phyloP scores from a whole-genome alignment of 1,140 invertebrate genomes.

The Subanguina moxae region DNA sequence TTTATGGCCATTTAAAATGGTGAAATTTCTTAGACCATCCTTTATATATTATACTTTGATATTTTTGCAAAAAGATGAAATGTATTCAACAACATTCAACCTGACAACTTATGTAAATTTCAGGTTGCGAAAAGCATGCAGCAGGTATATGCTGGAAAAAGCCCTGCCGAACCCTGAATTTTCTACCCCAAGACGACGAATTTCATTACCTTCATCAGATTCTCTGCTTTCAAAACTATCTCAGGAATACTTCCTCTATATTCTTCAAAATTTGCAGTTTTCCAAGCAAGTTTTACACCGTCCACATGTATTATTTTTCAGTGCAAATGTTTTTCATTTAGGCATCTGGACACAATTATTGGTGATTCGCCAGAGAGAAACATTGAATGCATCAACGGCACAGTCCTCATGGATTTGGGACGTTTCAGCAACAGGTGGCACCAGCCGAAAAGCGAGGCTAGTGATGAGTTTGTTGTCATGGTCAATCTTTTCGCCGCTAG shows the following conservation, averaged over 20 bases:
- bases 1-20: too few relatives aligned
- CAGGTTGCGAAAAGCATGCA: constrained; percentile 44
- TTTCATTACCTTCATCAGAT: neutral
- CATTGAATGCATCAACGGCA: constrained; percentile 14
- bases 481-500: constrained; percentile 44
- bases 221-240: constrained; percentile 20
- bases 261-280: constrained; percentile 43
- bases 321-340: constrained; percentile 2
- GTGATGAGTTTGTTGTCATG: constrained; percentile 40
- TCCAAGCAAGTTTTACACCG: constrained; percentile 37
- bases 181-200: neutral
- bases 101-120: too few relatives aligned
- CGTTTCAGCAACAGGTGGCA: constrained; percentile 34
- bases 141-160: constrained; percentile 12
- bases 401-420: constrained; percentile 45
- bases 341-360: constrained; percentile 29
- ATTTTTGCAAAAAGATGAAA: too few relatives aligned
- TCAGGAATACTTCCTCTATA: constrained; percentile 29
- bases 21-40: too few relatives aligned
- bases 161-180: constrained; percentile 4
- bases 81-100: too few relatives aligned
- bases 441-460: constrained; percentile 11
- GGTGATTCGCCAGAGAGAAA: neutral
- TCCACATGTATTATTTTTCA: neutral
- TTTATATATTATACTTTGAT: too few relatives aligned